phyloP scores from a whole-genome alignment of 2,797 vertebrate species.

The Cossypha polioptera region DNA sequence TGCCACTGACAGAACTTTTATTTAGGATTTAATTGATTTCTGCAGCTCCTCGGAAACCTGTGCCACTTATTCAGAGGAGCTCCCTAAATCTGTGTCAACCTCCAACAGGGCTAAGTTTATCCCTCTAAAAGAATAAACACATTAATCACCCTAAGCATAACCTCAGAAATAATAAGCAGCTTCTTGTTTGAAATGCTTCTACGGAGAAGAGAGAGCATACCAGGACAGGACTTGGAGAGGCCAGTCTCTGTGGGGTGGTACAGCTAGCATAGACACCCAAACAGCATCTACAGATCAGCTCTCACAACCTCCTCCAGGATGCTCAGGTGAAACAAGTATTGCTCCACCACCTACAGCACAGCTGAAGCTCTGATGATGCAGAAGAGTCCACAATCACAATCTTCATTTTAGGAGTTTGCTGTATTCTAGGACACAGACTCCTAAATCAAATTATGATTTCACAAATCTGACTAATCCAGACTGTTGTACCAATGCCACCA shows the following conservation, averaged over 20 bases:
- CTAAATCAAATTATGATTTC: background rate
- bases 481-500: background rate
- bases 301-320: background rate
- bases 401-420: background rate
- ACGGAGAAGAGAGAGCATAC: background rate
- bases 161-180: background rate
- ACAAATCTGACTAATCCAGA: background rate
- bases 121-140: background rate
- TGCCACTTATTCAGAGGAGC: background rate
- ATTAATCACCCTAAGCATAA: background rate
- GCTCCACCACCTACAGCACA: background rate
- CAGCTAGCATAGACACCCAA: background rate
- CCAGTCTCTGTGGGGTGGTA: background rate
- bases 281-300: background rate
- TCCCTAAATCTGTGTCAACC: background rate
- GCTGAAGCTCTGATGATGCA: background rate
- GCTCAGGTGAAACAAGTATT: background rate
- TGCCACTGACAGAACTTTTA: background rate
- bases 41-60: constrained; percentile 1
- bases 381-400: background rate
- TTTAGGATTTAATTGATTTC: constrained; percentile 29
- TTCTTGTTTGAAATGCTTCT: background rate
- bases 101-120: background rate
- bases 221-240: background rate
- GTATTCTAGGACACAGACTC: background rate